Evolutionary conservation across 2,797 vertebrate genomes (phyloP), one percentile per base, ranked within the genome.

Genomic region (Parauchenoglanis ngamensis): DNA sequence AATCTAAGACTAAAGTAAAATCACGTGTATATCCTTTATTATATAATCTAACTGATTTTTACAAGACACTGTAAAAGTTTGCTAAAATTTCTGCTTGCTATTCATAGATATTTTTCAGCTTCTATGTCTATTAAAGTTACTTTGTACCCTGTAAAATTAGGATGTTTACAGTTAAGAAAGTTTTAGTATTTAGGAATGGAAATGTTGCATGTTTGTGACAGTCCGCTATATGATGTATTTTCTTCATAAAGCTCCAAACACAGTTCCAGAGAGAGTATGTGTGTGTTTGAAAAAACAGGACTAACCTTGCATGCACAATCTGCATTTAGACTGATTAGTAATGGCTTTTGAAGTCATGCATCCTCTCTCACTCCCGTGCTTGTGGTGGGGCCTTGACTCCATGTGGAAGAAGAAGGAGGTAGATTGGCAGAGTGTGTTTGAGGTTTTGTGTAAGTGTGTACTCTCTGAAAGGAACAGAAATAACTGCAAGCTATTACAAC

Each of bases 331-430:
- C 88, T 86, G 87, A 92, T 91, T 86, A 86, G 85, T 89, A 75
- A 75, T 86, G 88, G 88, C 87, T 92, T 92, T 92, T 91, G 90
- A 89, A 90, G 91, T 92, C 91, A 90, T 82, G 86, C 89, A 93
- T 93, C 91, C 84, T 90, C 88, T 86, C 89, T 92, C 91, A 92
- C 92, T 94, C 92, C 90, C 92, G 92, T 90, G 89, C 88, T 87
- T 82, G 90, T 87, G 78, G 86, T 91, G 92, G 86, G 94, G 93
- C 93, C 91, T 81, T 82, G 93, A 95, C 94, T 94, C 93, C 84
- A 81, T 87, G 88, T 90, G 90, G 87, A 92, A 91, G 90, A 92
- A 89, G 91, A 90, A 93, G 92, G 92, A 93, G 87, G 63, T 44
- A 68, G 80, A 90, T 89, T 91, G 87, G n/a, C 23, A 68, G 52